Evolutionary conservation across 2,797 vertebrate genomes (phyloP).

Genomic region (Gymnothorax javanicus): DNA sequence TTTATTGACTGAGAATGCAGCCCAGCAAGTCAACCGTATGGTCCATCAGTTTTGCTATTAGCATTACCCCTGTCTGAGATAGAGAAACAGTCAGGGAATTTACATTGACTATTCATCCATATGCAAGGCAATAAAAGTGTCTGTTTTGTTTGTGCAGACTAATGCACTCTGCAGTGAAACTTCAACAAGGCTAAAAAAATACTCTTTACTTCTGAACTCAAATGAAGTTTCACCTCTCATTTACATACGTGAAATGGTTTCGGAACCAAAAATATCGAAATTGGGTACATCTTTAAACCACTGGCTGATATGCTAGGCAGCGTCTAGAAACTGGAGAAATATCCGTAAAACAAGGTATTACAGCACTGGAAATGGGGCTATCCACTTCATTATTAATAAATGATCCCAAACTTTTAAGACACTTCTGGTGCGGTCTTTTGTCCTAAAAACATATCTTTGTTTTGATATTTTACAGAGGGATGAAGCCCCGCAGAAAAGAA

Average conservation of each 20-base stretch:
- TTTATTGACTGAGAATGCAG: slow-evolving; percentile 7
- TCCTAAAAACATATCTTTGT: too few relatives aligned
- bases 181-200: background rate
- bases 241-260: background rate
- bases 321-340: too few relatives aligned
- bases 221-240: background rate
- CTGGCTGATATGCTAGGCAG: too few relatives aligned
- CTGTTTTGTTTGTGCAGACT: background rate
- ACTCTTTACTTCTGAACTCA: background rate
- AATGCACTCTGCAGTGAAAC: background rate
- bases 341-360: too few relatives aligned
- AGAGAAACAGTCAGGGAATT: slow-evolving; percentile 35
- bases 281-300: too few relatives aligned
- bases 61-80: slow-evolving; percentile 36
- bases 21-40: slow-evolving; percentile 23
- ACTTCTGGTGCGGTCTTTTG: too few relatives aligned
- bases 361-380: too few relatives aligned
- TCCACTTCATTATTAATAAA: too few relatives aligned
- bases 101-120: slow-evolving; percentile 23
- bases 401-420: too few relatives aligned
- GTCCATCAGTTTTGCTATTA: slow-evolving; percentile 15
- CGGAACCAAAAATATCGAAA: too few relatives aligned
- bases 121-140: slow-evolving; percentile 20
- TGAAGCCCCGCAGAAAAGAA: slow-evolving; percentile 47
- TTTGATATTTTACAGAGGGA: slow-evolving; percentile 52